A percentile compares a stretch with the other conserved stretches of the same genome.
These are phyloP conservation scores for Oeneis ivallda DNA, from an alignment of 2,888 invertebrate genomes.

Conservation along the genomic window DNA sequence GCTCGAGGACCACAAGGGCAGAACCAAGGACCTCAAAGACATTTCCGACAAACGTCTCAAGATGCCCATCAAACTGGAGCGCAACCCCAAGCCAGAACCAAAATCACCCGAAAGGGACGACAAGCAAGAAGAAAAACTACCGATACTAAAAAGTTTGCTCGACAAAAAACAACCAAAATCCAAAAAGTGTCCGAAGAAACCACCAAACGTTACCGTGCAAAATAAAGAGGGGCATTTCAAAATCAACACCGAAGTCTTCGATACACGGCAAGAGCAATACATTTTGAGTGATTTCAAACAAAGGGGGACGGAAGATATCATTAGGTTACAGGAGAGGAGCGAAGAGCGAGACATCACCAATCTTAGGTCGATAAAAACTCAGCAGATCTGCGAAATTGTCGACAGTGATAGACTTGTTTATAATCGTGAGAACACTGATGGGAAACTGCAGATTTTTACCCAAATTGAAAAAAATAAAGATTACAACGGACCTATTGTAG, in stretches of 20 bases:
- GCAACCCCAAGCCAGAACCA: conserved; percentile 37
- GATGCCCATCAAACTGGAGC: conserved; percentile 35
- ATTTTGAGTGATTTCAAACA: conserved; percentile 57
- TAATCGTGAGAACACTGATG: conserved; percentile 60
- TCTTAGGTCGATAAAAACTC: conserved; percentile 51
- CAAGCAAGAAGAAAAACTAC: conserved; percentile 31
- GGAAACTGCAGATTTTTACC: conserved; percentile 66
- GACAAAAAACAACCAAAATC: conserved; percentile 46
- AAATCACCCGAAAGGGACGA: conserved; percentile 32
- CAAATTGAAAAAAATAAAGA: conserved; percentile 61
- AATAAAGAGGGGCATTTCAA: conserved; percentile 51
- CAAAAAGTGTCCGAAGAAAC: conserved; percentile 50
- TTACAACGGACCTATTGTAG: conserved; percentile 47
- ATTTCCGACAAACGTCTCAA: conserved; percentile 28
- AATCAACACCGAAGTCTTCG: conserved; percentile 53
- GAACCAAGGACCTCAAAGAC: conserved; percentile 40
- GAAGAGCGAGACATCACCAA: conserved; percentile 55
- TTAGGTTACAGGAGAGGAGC: conserved; percentile 37
- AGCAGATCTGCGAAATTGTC: conserved; percentile 39
- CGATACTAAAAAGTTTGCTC: conserved; percentile 39
- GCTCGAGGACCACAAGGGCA: conserved; percentile 48
- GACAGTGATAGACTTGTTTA: conserved; percentile 45
- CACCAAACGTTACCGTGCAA: conserved; percentile 64
- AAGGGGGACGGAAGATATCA: conserved; percentile 43
- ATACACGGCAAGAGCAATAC: conserved; percentile 47